Evolutionary conservation across 2,888 invertebrate species (phyloP).

Genomic region (Eupeodes latifasciatus): DNA sequence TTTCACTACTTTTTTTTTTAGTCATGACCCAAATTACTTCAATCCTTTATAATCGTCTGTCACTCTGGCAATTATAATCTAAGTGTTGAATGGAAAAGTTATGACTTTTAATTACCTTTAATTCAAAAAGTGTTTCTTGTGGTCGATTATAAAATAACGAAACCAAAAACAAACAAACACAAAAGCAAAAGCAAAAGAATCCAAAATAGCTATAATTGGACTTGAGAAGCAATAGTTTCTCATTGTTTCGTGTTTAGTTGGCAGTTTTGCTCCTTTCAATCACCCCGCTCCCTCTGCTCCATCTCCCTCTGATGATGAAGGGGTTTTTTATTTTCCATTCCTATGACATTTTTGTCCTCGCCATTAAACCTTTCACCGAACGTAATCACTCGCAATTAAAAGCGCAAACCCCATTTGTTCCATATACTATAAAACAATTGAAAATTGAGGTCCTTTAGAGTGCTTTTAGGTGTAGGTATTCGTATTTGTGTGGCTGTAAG

Average conservation of each 20-base stretch:
- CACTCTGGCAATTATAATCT: constrained; percentile 18
- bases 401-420: constrained; percentile 55
- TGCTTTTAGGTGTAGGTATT: background rate
- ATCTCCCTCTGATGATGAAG: no score
- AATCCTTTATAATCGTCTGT: constrained; percentile 4
- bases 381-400: constrained; percentile 71
- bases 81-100: constrained; percentile 47
- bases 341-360: constrained; percentile 42
- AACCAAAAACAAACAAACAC: background rate
- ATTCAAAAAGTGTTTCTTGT: constrained; percentile 21
- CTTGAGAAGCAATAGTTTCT: constrained; percentile 61
- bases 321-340: background rate
- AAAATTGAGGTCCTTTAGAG: constrained; percentile 32
- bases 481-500: background rate
- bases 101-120: constrained; percentile 43
- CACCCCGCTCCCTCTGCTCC: no score
- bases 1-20: background rate
- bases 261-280: constrained; percentile 15
- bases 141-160: constrained; percentile 30
- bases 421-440: constrained; percentile 12
- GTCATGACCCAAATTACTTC: constrained; percentile 8
- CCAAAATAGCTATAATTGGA: constrained; percentile 46
- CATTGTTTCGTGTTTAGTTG: constrained; percentile 65
- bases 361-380: constrained; percentile 50
- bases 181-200: background rate